A percentile compares a stretch with the other conserved stretches of the same genome.
Conservation (phyloP, 2,888 invertebrate species). For the Trachelus iudaicus region DNA sequence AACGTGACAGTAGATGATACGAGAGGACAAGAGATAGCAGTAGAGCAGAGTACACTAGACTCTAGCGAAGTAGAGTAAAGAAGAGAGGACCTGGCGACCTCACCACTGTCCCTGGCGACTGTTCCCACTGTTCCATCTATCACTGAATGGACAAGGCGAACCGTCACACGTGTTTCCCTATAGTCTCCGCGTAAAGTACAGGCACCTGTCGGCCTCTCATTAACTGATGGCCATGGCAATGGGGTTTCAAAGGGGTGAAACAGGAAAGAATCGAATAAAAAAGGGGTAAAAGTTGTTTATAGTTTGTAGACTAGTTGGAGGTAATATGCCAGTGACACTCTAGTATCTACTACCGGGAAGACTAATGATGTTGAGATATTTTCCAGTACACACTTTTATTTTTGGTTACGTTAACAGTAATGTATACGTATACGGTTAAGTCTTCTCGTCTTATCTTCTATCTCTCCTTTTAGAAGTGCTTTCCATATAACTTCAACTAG, state of each 20-base stretch:
- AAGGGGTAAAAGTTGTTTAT: conserved; percentile 13
- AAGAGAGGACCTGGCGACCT: not conserved
- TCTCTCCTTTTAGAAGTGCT: not conserved
- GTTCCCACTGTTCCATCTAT: conserved; percentile 13
- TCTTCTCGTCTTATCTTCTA: not conserved
- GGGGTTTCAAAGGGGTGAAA: not conserved
- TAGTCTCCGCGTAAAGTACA: not conserved
- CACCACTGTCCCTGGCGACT: not conserved
- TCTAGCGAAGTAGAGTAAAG: not conserved
- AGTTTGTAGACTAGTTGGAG: conserved; percentile 11
- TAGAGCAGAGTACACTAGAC: not conserved
- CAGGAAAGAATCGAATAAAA: not conserved
- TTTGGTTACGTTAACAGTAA: not conserved
- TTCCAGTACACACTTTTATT: not conserved
- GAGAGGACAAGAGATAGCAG: not conserved
- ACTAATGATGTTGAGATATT: conserved; percentile 11
- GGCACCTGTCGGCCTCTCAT: conserved; percentile 14
- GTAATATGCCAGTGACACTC: conserved; percentile 5
- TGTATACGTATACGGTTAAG: not conserved
- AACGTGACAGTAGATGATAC: not conserved
- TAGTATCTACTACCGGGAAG: not conserved
- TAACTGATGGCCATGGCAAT: conserved; percentile 17
- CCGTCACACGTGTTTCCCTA: conserved; percentile 7
- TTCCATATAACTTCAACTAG: not conserved
- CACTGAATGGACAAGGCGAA: conserved; percentile 15